A percentile compares a stretch with the other conserved stretches of the same genome.
Evolutionary conservation across 2,797 vertebrate species (phyloP).

Genomic region (Gobionotothen gibberifrons): DNA sequence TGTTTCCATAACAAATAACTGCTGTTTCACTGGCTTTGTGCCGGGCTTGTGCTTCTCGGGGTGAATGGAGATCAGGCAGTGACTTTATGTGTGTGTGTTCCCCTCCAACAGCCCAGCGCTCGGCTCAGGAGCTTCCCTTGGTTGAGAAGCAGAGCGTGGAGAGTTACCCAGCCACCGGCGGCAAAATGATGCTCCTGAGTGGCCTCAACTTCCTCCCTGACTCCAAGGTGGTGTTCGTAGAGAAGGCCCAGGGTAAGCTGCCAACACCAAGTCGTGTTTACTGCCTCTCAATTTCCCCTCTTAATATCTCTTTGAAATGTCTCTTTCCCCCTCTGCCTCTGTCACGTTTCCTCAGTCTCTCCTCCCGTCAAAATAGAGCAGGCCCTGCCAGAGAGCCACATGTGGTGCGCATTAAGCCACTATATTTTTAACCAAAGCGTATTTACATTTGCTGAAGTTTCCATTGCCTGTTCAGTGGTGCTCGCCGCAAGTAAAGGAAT

Average conservation of each 20-base stretch:
- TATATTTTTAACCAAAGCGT: constrained; percentile 90
- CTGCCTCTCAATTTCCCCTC: constrained; percentile 54
- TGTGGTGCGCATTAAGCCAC: constrained; percentile 88
- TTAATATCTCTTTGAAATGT: constrained; percentile 64
- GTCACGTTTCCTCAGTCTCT: constrained; percentile 63
- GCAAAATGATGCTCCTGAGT: constrained; percentile 93
- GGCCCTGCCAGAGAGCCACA: constrained; percentile 83
- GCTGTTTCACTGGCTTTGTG: constrained; percentile 59
- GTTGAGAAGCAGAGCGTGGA: constrained; percentile 97
- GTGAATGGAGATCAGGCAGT: constrained; percentile 56
- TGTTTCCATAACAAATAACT: constrained; percentile 57
- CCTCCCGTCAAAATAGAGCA: constrained; percentile 85
- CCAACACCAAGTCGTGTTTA: constrained; percentile 58
- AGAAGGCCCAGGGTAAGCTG: constrained; percentile 95
- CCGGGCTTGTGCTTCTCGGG: constrained; percentile 39
- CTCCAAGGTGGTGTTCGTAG: constrained; percentile 98
- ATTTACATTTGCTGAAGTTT: constrained; percentile 90
- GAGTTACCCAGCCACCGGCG: constrained; percentile 91
- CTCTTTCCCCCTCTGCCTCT: constrained; percentile 45
- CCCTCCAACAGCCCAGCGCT: constrained; percentile 90
- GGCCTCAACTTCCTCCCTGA: constrained; percentile 98
- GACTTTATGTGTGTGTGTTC: constrained; percentile 29
- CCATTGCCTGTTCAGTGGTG: constrained; percentile 87
- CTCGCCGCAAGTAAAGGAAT: constrained; percentile 86
- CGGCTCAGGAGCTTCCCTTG: constrained; percentile 97